Base-by-base conservation (phyloP, 1,140 invertebrate species). In the Homalodisca vitripennis region DNA sequence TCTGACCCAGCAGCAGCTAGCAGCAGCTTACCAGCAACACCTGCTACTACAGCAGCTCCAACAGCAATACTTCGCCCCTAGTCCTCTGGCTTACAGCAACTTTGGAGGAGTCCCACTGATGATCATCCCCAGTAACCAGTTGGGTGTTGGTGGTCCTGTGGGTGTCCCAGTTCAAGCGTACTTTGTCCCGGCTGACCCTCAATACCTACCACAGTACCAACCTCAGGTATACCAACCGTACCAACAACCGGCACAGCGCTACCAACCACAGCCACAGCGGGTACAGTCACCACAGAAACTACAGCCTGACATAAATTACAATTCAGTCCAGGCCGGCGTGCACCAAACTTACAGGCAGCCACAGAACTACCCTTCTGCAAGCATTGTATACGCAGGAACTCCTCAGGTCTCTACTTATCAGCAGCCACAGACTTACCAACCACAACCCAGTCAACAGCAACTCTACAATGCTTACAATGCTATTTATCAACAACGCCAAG, bases 381-480 rank as follows among this genome's bases (percentile, higher is more conserved):
- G 55, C n/a, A 29, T 60, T 26, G 55, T 60, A 3, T 60, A 60
- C 27, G 24, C 55, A 6, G 51, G 30, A 3, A 31, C 47, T 29
- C 66, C 27, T 17, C 12, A 1, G 1, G 34, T 22, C 10, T 14
- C 47, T 30, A 22, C 41, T 3, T 57, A 1, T 10, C 41, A 17
- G 6, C 66, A 68, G 31, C 57, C 65, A n/a, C 14, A n/a, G 20
- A 1, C 3, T 2, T 46, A 13, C 17, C 34, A 70, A 12, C 68
- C 62, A 17, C 67, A 65, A 24, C 48, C 48, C 48, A 51, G 48
- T 22, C 48, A 51, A 51, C 32, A 34, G 41, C 53, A 60, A 27
- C 22, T 46, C 20, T 70, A 70, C 63, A 64, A 70, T 47, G 47
- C 68, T 2, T 64, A 70, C 53, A 68, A 68, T 55, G 31, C 67